These are phyloP conservation scores for Calcarius lapponicus DNA, from an alignment of 2,797 vertebrate species.

Conservation along the genomic window DNA sequence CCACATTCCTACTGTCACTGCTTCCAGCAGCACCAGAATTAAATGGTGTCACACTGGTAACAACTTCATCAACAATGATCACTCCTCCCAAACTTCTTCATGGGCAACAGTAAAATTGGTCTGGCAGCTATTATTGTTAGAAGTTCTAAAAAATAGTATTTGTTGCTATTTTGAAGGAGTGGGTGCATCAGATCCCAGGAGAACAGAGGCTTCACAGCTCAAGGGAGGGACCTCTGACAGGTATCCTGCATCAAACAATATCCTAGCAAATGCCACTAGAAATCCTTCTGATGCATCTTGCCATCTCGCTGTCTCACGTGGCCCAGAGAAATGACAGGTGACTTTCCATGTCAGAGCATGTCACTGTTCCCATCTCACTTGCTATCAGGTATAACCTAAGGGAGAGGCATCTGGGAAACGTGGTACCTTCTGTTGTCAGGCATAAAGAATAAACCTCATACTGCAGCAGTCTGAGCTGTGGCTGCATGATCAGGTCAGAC, in stretches of 20 bases:
- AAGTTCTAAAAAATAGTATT: background rate
- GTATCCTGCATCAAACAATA: background rate
- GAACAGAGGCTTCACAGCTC: background rate
- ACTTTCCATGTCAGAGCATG: fast-evolving
- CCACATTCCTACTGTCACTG: background rate
- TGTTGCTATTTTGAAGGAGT: background rate
- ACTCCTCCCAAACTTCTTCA: background rate
- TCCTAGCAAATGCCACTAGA: background rate
- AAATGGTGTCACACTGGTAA: background rate
- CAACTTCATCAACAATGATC: background rate
- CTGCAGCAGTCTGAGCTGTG: background rate
- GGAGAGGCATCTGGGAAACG: background rate
- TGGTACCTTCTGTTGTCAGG: background rate
- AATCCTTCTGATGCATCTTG: background rate
- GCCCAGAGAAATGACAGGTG: background rate
- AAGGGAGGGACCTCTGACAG: background rate
- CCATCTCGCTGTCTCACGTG: fast-evolving
- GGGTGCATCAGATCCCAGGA: background rate
- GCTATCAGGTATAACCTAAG: background rate
- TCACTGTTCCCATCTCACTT: background rate
- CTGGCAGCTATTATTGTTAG: background rate
- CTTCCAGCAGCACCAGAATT: background rate
- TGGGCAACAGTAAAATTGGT: background rate
- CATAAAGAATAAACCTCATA: background rate
- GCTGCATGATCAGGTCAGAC: background rate